Percentiles rank a stretch among this genome's conserved stretches.
These are phyloP conservation scores for Sterrhoptilus dennistouni DNA, from an alignment of 2,113 vertebrate genomes.

Conservation along the genomic window DNA sequence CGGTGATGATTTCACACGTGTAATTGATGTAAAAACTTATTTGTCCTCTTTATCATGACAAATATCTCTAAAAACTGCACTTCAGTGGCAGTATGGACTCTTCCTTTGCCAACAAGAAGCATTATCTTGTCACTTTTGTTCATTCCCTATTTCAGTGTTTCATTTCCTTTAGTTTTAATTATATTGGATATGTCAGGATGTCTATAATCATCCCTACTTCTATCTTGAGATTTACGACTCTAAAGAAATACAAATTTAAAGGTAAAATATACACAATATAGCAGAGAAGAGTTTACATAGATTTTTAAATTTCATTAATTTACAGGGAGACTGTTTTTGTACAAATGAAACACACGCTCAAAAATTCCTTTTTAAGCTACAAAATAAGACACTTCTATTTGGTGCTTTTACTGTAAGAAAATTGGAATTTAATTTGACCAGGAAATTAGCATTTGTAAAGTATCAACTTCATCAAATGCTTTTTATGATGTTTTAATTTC, in stretches of 20 bases:
- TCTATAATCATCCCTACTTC: not conserved
- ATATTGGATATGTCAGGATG: not conserved
- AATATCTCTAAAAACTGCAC: not conserved
- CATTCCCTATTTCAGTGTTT: not conserved
- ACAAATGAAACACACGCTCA: not conserved
- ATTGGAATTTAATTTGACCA: constrained; percentile 41
- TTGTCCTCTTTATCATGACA: not conserved
- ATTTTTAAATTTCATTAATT: not conserved
- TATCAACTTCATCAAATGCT: constrained; percentile 28
- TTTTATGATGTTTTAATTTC: constrained; percentile 31
- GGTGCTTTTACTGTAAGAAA: constrained; percentile 10
- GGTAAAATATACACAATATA: not conserved
- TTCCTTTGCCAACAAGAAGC: not conserved
- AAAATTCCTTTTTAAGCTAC: not conserved
- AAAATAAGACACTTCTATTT: not conserved
- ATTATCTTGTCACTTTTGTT: not conserved
- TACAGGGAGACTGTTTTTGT: not conserved
- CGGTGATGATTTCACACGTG: not conserved
- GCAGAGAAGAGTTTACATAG: not conserved
- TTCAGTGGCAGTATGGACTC: not conserved
- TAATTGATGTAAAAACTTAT: not conserved
- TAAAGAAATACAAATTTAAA: not conserved
- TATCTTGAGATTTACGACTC: constrained; percentile 5
- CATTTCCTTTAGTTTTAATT: constrained; percentile 38
- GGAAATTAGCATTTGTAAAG: constrained; percentile 37